Evolutionary conservation across 2,113 vertebrate species (phyloP), one percentile per base, ranked within the genome.

Genomic region (Miniopterus natalensis): DNA sequence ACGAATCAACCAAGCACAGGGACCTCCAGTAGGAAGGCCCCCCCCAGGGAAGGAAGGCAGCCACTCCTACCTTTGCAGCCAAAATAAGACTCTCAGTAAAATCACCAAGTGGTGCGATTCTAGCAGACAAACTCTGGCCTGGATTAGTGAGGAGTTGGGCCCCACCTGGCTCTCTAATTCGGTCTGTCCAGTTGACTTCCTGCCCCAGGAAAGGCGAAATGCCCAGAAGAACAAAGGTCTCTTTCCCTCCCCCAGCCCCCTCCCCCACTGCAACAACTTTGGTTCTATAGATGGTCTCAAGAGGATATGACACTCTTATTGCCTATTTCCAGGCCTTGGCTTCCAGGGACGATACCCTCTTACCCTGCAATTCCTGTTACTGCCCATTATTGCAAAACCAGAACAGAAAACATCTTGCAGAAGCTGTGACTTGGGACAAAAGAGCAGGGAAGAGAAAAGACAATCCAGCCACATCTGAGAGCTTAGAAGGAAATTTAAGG

Each of bases 371-470:
- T 61, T 36, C 84, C 59, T 83, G 77, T 59, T 49, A 27, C 75
- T 40, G 65, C 65, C 92, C 6, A 3, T 47, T 42, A 25, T 59
- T 91, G 89, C 91, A 89, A 80, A 96, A 84, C 61, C 23, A 23
- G 61, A 68, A 47, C 1, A 65, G 88, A 42, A 95, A 71, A 71
- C 45, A 23, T 27, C 40, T 53, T 45, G 65, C 84, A 73, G 90
- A 74, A 59, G 23, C 65, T 75, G 45, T 79, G 80, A 86, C 86
- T 91, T 47, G 90, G 79, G 89, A 59, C 1, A 0, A 55, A 49
- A 83, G 78, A 84, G 7, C 20, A 0, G 49, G 66, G 36, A 88
- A 84, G 94, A 70, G 45, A 70, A 57, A 23, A 92, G 20, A 40
- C 1, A 5, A n/a, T 1, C 27, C 63, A 15, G 77, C 36, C 11